These are phyloP conservation scores for Conops quadrifasciatus DNA, from an alignment of 2,888 invertebrate species.

Conservation along the genomic window DNA sequence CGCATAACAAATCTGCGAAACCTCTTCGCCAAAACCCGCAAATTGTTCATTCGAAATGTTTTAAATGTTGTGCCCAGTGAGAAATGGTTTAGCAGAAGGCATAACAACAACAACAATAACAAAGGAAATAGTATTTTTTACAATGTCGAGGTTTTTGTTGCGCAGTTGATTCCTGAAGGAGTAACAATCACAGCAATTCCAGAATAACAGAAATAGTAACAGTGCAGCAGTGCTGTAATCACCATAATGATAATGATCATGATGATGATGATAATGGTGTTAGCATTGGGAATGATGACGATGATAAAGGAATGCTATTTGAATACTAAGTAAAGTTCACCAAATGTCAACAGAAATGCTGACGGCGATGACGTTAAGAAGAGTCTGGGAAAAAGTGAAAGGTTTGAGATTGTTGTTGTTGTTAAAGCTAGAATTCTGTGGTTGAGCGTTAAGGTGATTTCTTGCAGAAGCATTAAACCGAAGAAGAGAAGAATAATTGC, in stretches of 20 bases:
- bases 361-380: not conserved
- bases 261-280: no score
- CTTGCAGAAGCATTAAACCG: no score
- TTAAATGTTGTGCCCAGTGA: conserved; percentile 28
- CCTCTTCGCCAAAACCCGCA: conserved; percentile 18
- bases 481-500: no score
- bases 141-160: not conserved
- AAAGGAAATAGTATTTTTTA: not conserved
- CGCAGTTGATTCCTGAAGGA: not conserved
- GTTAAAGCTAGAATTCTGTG: no score
- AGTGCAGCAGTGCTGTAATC: no score
- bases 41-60: conserved; percentile 26
- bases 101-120: not conserved
- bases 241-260: conserved; percentile 30
- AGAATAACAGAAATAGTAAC: no score
- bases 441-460: no score
- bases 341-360: conserved; percentile 47
- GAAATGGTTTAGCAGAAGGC: not conserved
- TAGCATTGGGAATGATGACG: no score
- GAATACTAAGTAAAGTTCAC: conserved; percentile 58
- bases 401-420: not conserved
- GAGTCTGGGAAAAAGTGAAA: not conserved
- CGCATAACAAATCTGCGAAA: conserved; percentile 59
- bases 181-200: conserved; percentile 26
- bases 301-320: conserved; percentile 55